Conservation (phyloP, 1,140 invertebrate species). For the Zaprionus gabonicus region DNA sequence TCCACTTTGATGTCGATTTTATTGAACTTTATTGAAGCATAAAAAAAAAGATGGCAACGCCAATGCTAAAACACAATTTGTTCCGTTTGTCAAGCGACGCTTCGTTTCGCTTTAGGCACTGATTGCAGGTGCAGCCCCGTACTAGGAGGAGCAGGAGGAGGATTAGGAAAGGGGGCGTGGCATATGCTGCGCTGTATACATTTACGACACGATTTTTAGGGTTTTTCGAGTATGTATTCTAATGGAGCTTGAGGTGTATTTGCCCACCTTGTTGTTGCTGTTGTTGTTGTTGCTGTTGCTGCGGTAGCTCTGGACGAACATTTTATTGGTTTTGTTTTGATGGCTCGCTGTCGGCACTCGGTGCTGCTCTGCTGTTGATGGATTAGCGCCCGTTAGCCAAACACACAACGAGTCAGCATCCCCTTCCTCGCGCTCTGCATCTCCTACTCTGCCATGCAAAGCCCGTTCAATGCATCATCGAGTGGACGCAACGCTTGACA, state of each 20-base stretch:
- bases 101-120: background rate
- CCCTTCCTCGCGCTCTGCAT: background rate
- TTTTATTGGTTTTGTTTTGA: constrained; percentile 69
- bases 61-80: constrained; percentile 58
- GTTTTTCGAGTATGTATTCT: constrained; percentile 72
- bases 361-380: constrained; percentile 62
- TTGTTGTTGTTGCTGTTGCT: constrained; percentile 19
- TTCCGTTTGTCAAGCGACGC: background rate
- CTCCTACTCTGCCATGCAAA: constrained; percentile 3
- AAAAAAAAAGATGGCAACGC: constrained; percentile 54
- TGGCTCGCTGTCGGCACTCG: constrained; percentile 59
- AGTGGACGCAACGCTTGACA: constrained; percentile 30
- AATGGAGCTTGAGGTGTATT: constrained; percentile 50
- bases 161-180: background rate
- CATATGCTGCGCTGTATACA: constrained; percentile 4
- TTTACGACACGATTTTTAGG: constrained; percentile 50
- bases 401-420: constrained; percentile 37
- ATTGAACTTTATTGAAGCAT: constrained; percentile 78
- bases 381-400: constrained; percentile 61
- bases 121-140: constrained; percentile 38
- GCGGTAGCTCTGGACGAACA: constrained; percentile 37
- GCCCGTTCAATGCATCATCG: constrained; percentile 41
- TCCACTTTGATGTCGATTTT: constrained; percentile 68
- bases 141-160: background rate
- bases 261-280: constrained; percentile 1